These are phyloP conservation scores for Cactoblastis cactorum DNA, from an alignment of 2,888 invertebrate species.

Conservation along the genomic window DNA sequence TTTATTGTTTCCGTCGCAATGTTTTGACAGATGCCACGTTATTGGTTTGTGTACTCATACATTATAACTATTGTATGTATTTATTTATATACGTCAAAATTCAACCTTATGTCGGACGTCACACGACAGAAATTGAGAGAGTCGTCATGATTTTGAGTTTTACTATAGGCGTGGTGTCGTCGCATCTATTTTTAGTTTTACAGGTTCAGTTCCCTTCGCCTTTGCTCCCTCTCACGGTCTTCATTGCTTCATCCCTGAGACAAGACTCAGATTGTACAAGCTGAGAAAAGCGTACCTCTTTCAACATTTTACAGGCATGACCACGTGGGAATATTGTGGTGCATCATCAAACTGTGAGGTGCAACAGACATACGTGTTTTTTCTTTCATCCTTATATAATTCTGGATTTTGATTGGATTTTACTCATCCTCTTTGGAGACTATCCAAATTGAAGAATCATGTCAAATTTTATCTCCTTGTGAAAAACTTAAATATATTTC, in stretches of 20 bases:
- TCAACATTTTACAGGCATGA: too few relatives aligned
- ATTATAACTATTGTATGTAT: background rate
- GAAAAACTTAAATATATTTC: too few relatives aligned
- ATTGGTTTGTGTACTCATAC: slow-evolving; percentile 7
- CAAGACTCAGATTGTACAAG: slow-evolving; percentile 1
- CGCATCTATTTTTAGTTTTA: slow-evolving; percentile 72
- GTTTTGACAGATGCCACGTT: slow-evolving; percentile 65
- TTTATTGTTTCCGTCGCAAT: slow-evolving; percentile 65
- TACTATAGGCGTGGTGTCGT: slow-evolving; percentile 49
- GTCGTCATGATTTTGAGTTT: slow-evolving; percentile 19
- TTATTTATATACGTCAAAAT: background rate
- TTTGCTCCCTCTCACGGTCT: slow-evolving; percentile 38
- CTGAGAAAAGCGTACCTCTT: background rate
- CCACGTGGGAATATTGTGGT: too few relatives aligned
- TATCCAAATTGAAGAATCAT: too few relatives aligned
- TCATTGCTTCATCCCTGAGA: slow-evolving; percentile 29
- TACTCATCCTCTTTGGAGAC: too few relatives aligned
- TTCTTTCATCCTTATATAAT: too few relatives aligned
- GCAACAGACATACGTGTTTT: too few relatives aligned
- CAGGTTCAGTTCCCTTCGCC: slow-evolving; percentile 62
- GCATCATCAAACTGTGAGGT: too few relatives aligned
- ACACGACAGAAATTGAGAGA: slow-evolving; percentile 1
- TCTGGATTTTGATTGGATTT: too few relatives aligned
- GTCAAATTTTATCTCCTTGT: too few relatives aligned
- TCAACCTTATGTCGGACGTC: slow-evolving; percentile 4